These are phyloP conservation scores for western clawed frog (Xenopus tropicalis) DNA, from an alignment of 2,113 vertebrate genomes.

Conservation along the genomic window DNA sequence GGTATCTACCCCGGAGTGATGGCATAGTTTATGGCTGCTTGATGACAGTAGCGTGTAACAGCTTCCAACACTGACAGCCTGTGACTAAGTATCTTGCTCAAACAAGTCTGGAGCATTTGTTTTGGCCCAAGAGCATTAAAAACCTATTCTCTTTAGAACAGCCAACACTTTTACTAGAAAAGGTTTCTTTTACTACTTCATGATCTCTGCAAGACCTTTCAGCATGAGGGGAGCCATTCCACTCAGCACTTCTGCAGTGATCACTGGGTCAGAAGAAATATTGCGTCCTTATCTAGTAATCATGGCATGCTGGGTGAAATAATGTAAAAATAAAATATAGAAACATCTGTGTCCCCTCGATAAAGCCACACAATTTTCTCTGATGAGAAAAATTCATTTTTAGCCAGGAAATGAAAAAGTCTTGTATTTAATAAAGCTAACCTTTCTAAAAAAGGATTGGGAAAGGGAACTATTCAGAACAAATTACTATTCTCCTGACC, in stretches of 20 bases:
- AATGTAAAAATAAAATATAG: conserved; percentile 2
- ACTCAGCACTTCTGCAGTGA: conserved; percentile 20
- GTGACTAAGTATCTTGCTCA: conserved; percentile 27
- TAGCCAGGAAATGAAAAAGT: conserved; percentile 21
- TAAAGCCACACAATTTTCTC: conserved; percentile 1
- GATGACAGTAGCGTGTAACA: conserved; percentile 32
- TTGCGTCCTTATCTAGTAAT: conserved; percentile 28
- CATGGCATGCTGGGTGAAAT: conserved; percentile 20
- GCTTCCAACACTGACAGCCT: conserved; percentile 38
- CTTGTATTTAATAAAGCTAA: conserved; percentile 25
- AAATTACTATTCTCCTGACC: conserved; percentile 11
- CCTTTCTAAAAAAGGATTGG: conserved; percentile 18
- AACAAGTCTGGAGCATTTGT: conserved; percentile 39
- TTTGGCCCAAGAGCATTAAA: conserved; percentile 34
- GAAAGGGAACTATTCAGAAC: conserved; percentile 9
- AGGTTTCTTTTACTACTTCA: conserved; percentile 25
- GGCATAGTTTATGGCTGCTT: conserved; percentile 32
- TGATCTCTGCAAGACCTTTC: conserved; percentile 25
- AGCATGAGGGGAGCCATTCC: conserved; percentile 11
- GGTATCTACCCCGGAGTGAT: conserved; percentile 21
- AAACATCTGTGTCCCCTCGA: not conserved
- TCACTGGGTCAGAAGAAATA: conserved; percentile 9
- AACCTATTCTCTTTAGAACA: conserved; percentile 29
- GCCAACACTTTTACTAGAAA: conserved; percentile 39
- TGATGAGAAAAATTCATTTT: conserved; percentile 8